Base-by-base conservation (phyloP, 92 coral and sea anemone genomes). In the Isaurus tuberculatus region DNA sequence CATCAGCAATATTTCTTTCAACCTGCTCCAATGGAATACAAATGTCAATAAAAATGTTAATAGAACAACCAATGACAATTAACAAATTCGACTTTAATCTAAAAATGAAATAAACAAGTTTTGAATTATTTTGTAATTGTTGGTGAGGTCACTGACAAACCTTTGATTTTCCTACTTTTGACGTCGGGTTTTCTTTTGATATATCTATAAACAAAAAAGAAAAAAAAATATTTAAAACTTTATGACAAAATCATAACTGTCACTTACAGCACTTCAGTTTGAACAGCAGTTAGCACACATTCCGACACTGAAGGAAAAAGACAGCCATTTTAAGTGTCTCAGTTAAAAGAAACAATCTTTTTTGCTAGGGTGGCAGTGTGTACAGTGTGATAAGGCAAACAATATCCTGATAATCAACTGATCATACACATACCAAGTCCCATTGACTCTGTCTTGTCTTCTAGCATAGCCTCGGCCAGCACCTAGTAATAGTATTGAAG, bases 391-490 rank as follows among this genome's bases (percentile, higher is more conserved):
- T n/a, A n/a, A n/a, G 46, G 6, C 11, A 46, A 46, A 11, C 15
- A 44, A 44, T 44, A 9, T 2, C 23, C 23, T 19, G 22, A 15
- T 46, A 8, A 46, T 11, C 16, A 46, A 55, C 23, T 55, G 23
- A 22, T 33, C 17, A 31, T 5, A 15, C 1, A 73, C 94, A 66
- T 78, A 94, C 98, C 92, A 86, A 83, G 37, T 42, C 94, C 98
- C 84, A 88, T 65, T 22, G 92, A 80, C 73, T 93, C 95, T 32
- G 90, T 84, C 81, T 87, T 96, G 46, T 92, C 89, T 15, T 96
- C 99, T 70, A 96, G 83, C 23, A 84, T 86, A 32, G 94, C 94
- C 75, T 96, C 99, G n/a, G 79, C 91, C 20, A 95, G 79, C n/a
- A 94, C 93, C 98, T 95, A 27, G 6, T 36, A 8, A 36, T 36